phyloP scores from a whole-genome alignment of 2,797 vertebrate species.

The Hydrophis major region DNA sequence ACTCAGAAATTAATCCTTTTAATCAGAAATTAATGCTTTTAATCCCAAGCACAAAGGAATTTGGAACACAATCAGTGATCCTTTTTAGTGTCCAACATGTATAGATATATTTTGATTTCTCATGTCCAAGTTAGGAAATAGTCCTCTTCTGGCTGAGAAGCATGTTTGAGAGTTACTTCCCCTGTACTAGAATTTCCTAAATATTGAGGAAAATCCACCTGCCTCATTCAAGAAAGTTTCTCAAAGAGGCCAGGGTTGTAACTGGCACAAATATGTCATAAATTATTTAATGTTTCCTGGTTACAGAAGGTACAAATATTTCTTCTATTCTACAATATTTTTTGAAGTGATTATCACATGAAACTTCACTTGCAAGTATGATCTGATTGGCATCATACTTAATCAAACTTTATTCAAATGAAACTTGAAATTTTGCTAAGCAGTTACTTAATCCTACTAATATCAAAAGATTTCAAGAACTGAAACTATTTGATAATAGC shows the following conservation, averaged over 20 bases:
- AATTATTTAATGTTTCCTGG: not conserved
- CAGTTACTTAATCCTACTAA: not conserved
- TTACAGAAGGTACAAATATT: not conserved
- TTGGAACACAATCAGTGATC: not conserved
- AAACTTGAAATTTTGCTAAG: not conserved
- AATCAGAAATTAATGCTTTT: not conserved
- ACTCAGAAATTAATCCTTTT: slow-evolving; percentile 56
- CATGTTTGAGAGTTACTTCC: not conserved
- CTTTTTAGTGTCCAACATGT: not conserved
- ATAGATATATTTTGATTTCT: not conserved
- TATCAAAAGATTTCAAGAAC: not conserved
- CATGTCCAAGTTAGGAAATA: not conserved
- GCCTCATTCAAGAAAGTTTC: not conserved
- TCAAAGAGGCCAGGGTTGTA: not conserved
- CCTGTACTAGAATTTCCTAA: not conserved
- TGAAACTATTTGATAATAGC: not conserved
- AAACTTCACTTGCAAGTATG: not conserved
- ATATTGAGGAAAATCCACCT: not conserved
- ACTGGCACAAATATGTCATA: not conserved
- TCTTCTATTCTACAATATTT: not conserved
- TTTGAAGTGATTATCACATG: not conserved
- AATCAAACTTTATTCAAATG: slow-evolving; percentile 12
- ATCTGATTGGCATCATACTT: not conserved
- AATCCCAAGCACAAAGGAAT: slow-evolving; percentile 5
- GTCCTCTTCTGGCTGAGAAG: not conserved